phyloP scores from a whole-genome alignment of 2,797 vertebrate genomes.

The Orestias chungarensis region DNA sequence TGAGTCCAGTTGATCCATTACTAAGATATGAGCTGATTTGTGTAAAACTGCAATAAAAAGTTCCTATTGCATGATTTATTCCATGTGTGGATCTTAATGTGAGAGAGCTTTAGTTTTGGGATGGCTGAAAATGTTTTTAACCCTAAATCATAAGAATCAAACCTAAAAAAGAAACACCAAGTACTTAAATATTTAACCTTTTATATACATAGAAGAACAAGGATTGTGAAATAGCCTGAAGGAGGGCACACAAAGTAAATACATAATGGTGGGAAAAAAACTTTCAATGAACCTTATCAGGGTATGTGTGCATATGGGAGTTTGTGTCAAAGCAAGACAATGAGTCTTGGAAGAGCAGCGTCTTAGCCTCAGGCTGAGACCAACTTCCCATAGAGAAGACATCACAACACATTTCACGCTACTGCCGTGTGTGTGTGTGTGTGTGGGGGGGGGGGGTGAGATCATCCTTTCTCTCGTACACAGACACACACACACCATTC shows the following conservation, averaged over 20 bases:
- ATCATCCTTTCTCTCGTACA: constrained; percentile 2
- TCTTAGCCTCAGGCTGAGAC: constrained; percentile 60
- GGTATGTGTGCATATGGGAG: constrained; percentile 12
- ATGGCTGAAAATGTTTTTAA: neutral
- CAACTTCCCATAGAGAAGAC: constrained; percentile 66
- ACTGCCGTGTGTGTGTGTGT: constrained; percentile 34
- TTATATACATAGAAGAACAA: constrained; percentile 13
- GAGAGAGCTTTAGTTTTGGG: neutral
- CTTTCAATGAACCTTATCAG: constrained; percentile 1
- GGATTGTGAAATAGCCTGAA: constrained; percentile 6
- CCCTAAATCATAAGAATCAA: neutral
- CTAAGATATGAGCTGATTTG: neutral
- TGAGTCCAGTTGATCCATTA: neutral
- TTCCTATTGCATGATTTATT: neutral
- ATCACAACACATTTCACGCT: constrained; percentile 78
- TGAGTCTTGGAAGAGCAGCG: constrained; percentile 59
- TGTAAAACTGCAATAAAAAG: neutral
- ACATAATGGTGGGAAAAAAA: constrained; percentile 43
- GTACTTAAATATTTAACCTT: constrained; percentile 10
- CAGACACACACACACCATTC: constrained; percentile 8
- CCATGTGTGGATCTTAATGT: neutral
- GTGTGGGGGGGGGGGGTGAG: constrained; percentile 8
- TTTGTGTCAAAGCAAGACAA: constrained; percentile 59
- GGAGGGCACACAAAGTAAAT: constrained; percentile 19
- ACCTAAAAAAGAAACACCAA: neutral